A percentile compares a stretch with the other conserved stretches of the same genome.
phyloP scores from a whole-genome alignment of 2,797 vertebrate genomes.

The Hypotaenidia philippensis region DNA sequence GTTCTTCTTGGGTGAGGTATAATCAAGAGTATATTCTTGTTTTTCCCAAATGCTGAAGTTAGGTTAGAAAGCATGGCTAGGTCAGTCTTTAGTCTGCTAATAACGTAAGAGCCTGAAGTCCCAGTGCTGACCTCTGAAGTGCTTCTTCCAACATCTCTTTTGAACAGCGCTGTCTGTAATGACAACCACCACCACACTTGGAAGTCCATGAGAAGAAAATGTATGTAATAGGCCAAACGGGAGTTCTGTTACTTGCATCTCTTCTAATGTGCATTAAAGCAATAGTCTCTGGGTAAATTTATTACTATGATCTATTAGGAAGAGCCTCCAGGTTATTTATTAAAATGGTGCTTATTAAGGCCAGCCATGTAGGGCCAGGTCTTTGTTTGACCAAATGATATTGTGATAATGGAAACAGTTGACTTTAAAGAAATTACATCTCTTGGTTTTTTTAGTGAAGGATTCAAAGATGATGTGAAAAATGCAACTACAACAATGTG shows the following conservation, averaged over 20 bases:
- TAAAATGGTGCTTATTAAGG: background rate
- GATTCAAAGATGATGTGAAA: constrained; percentile 2
- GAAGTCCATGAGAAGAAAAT: background rate
- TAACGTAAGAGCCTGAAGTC: background rate
- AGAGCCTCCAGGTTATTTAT: background rate
- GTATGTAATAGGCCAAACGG: background rate
- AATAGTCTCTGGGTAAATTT: background rate
- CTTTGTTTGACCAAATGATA: background rate
- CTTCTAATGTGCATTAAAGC: background rate
- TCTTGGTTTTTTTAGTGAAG: background rate
- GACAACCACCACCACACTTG: background rate
- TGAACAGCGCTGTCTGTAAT: background rate
- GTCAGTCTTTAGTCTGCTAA: background rate
- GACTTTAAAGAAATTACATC: background rate
- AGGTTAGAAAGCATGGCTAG: background rate
- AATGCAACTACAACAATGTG: background rate
- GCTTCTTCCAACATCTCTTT: background rate
- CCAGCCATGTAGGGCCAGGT: background rate
- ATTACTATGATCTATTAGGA: background rate
- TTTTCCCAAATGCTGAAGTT: background rate
- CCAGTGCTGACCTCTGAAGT: background rate
- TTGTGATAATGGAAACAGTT: background rate
- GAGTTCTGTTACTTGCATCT: background rate
- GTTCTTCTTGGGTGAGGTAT: background rate
- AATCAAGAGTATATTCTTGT: background rate